A percentile compares a stretch with the other conserved stretches of the same genome.
Evolutionary conservation across 2,888 invertebrate species (phyloP).

Genomic region (Temnothorax unifasciatus): DNA sequence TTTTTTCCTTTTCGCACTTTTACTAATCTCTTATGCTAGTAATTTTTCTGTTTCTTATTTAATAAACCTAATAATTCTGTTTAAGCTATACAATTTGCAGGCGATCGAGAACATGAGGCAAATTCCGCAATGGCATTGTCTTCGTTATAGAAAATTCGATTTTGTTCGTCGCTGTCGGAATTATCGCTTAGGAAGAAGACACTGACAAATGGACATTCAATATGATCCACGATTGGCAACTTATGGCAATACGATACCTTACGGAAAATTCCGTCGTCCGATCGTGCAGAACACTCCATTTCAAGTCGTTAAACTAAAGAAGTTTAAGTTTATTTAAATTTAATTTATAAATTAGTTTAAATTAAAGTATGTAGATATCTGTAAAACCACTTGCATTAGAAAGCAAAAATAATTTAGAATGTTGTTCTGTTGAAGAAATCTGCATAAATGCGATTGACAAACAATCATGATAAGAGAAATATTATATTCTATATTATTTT

Average conservation of each 20-base stretch:
- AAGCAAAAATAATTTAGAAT: conserved; percentile 10
- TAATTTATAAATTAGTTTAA: conserved; percentile 10
- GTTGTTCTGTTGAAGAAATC: not conserved
- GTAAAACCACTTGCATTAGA: conserved; percentile 6
- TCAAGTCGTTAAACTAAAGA: conserved; percentile 64
- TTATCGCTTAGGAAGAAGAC: conserved; percentile 89
- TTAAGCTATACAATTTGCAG: conserved; percentile 85
- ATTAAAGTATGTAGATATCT: conserved; percentile 14
- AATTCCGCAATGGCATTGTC: conserved; percentile 94
- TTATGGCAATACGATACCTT: conserved; percentile 51
- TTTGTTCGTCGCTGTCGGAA: conserved; percentile 92
- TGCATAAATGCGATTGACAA: conserved; percentile 5
- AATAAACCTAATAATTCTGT: conserved; percentile 63
- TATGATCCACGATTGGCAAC: conserved; percentile 58
- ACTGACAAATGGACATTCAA: conserved; percentile 84
- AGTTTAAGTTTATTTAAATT: conserved; percentile 62
- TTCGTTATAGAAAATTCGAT: conserved; percentile 93
- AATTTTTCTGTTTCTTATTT: not conserved
- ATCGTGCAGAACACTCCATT: conserved; percentile 70
- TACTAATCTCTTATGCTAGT: conserved; percentile 3
- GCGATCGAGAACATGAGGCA: conserved; percentile 92
- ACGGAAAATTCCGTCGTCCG: conserved; percentile 72
- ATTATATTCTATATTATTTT: not conserved
- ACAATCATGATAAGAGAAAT: conserved; percentile 25
- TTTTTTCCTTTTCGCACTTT: not conserved